Evolutionary conservation across 2,888 invertebrate genomes (phyloP).

Genomic region (Eilema sororculum): DNA sequence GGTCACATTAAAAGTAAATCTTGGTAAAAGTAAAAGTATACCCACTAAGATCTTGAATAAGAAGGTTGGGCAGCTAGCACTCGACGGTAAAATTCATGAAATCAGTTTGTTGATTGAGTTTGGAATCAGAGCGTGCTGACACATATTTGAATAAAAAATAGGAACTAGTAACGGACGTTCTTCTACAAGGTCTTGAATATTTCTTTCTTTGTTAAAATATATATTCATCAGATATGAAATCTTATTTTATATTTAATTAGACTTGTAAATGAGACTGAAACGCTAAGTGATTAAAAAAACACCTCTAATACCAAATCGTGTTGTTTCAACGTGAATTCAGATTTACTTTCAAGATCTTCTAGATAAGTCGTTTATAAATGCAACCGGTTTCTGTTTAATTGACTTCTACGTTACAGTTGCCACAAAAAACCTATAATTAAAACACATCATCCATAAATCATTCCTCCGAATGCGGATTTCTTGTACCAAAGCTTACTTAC

Average conservation of each 20-base stretch:
- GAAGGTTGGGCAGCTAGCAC: background rate
- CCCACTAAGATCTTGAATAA: background rate
- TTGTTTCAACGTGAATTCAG: background rate
- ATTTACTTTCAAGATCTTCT: background rate
- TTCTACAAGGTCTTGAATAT: background rate
- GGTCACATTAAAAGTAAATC: background rate
- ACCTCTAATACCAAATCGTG: no score
- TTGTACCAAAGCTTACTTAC: constrained; percentile 11
- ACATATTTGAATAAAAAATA: background rate
- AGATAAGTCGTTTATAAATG: background rate
- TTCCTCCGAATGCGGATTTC: constrained; percentile 2
- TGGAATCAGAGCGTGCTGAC: background rate
- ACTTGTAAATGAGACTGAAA: background rate
- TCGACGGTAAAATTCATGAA: background rate
- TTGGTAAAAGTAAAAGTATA: background rate
- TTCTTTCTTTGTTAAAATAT: background rate
- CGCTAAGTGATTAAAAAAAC: background rate
- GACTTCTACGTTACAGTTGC: background rate
- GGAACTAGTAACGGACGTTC: background rate
- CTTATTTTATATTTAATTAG: background rate
- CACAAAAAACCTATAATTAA: background rate
- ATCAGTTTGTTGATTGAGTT: background rate
- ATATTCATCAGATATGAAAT: background rate
- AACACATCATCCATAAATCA: background rate
- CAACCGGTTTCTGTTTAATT: background rate